phyloP scores from a whole-genome alignment of 2,113 vertebrate species.

The Eretmochelys imbricata region DNA sequence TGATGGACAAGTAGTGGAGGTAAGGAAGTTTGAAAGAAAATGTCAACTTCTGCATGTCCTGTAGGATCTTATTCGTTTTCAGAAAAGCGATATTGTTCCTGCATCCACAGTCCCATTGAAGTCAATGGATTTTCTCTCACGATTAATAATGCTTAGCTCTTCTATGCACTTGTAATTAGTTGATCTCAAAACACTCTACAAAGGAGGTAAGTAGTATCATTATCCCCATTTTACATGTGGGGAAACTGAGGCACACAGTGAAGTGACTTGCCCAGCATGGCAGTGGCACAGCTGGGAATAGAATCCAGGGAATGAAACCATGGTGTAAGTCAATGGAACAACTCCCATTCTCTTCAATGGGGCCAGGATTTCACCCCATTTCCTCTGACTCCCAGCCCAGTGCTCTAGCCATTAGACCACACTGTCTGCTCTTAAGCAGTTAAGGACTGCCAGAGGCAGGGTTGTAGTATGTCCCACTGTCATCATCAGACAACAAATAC shows the following conservation, averaged over 20 bases:
- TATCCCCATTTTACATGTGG: background rate
- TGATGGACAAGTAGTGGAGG: constrained; percentile 26
- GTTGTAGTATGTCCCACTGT: accelerated
- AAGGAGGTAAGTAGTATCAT: background rate
- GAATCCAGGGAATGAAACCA: background rate
- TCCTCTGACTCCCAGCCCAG: background rate
- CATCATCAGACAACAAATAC: background rate
- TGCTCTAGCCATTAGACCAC: background rate
- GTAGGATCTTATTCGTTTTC: background rate
- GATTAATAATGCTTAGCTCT: background rate
- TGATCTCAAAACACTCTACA: accelerated
- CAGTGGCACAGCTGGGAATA: background rate
- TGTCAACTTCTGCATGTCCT: background rate
- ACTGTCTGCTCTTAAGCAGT: background rate
- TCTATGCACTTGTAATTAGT: background rate
- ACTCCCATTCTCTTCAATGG: accelerated
- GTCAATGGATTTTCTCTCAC: background rate
- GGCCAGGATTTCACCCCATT: background rate
- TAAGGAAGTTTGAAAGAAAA: constrained; percentile 47
- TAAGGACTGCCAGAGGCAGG: background rate
- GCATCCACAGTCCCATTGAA: background rate
- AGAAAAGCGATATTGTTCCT: background rate
- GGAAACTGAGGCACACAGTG: background rate
- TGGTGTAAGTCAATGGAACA: accelerated
- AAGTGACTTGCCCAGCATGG: background rate